Base-by-base conservation (phyloP, 2,113 vertebrate species). In the Vanacampus margaritifer region DNA sequence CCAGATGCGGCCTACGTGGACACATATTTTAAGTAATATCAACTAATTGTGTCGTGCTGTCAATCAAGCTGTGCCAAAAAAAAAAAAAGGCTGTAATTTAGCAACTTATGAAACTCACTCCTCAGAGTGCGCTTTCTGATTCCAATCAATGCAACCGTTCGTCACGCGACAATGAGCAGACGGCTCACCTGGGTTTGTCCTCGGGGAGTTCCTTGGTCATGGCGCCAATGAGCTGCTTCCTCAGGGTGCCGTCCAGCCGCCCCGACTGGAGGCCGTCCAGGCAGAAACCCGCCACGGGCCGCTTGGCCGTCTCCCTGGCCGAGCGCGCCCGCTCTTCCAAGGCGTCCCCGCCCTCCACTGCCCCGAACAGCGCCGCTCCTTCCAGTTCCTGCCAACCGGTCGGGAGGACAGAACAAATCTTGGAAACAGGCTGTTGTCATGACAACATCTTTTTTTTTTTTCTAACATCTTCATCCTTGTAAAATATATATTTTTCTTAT, bases 241-340 rank as follows among this genome's bases (percentile, higher is more conserved):
- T 95, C 67, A 94, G 90, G 60, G 92, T 84, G 75, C 78, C 86
- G 54, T 89, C 86, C 88, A 93, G 86, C 57, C 88, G 78, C 68
- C 68, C 65, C 11, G 91, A 91, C 71, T 95, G 95, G 80, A 99
- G 94, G 65, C 96, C 94, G 46, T 99, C 96, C 85, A 98, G 87
- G 41, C 97, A 92, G 86, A 98, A 99, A 71, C 96, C 97, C 13
- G 92, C 93, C n/a, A 99, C 95, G 0, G 96, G 94, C 61, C 96
- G 89, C 88, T 97, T 98, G 69, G 93, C 94, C 1, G 97, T 99
- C 88, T 99, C 96, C 59, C 86, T 91, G 59, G 95, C 96, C 0
- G 96, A 99, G 74, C 94, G 92, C 53, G 94, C 80, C 72, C 97
- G 93, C 85, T 99, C 97, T 36, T 98, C 96, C 82, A 92, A 80